These are phyloP conservation scores for Parnassius mnemosyne DNA, from an alignment of 2,888 invertebrate genomes.

Conservation along the genomic window DNA sequence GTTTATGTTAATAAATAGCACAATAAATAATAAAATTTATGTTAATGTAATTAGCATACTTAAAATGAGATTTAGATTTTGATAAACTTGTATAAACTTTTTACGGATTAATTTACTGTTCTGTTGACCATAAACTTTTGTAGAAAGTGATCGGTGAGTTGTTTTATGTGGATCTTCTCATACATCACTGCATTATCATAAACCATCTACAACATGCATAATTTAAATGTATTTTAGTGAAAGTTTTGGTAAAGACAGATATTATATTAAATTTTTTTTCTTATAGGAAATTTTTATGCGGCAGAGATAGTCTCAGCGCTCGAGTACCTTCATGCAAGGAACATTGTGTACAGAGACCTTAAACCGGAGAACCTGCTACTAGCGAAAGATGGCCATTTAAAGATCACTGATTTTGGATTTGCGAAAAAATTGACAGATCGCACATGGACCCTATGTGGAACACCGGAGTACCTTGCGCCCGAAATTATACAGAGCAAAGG, in stretches of 20 bases:
- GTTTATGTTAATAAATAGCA: no score
- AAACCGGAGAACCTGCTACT: conserved; percentile 97
- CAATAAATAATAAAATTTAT: no score
- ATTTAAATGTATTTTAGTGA: background rate
- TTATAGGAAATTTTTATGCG: conserved; percentile 92
- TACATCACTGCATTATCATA: no score
- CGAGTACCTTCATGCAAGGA: conserved; percentile 94
- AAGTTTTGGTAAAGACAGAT: background rate
- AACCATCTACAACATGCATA: background rate
- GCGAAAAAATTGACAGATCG: conserved; percentile 96
- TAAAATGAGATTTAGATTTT: no score
- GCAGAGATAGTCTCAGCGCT: conserved; percentile 96
- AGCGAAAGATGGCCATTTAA: conserved; percentile 95
- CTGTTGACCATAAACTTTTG: no score
- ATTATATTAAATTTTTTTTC: no score
- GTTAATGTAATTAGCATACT: no score
- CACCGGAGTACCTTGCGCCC: conserved; percentile 97
- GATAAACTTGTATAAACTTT: no score
- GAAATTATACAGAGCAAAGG: conserved; percentile 99
- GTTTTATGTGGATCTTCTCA: no score
- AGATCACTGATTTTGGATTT: conserved; percentile 99
- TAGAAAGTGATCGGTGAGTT: no score
- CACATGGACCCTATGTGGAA: conserved; percentile 98
- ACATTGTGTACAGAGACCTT: conserved; percentile 92
- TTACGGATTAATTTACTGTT: no score